Percentiles rank a stretch among this genome's conserved stretches.
These are phyloP conservation scores for Columba livia DNA, from an alignment of 2,113 vertebrate genomes.

Conservation along the genomic window DNA sequence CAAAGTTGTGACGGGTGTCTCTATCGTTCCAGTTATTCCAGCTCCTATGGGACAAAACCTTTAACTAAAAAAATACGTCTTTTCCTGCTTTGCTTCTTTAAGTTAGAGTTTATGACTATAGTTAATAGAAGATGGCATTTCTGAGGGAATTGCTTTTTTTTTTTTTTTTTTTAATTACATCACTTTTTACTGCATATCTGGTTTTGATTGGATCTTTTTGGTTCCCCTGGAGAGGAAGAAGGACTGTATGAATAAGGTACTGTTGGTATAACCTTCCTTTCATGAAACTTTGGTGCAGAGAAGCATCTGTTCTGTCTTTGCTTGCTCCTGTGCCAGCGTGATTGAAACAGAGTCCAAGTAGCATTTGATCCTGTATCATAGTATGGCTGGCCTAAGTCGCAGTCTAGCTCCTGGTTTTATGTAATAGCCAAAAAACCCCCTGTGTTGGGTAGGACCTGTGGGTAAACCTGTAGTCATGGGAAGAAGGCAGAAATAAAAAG, in stretches of 20 bases:
- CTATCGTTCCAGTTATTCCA: background rate
- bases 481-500: background rate
- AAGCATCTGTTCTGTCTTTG: background rate
- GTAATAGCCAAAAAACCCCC: background rate
- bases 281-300: background rate
- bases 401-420: background rate
- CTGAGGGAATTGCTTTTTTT: background rate
- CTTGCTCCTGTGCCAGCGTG: background rate
- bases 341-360: background rate
- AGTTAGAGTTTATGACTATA: background rate
- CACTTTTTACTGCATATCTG: background rate
- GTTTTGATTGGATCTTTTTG: background rate
- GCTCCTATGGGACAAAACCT: background rate
- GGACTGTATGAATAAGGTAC: background rate
- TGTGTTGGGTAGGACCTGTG: background rate
- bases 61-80: background rate
- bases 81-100: background rate
- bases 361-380: background rate
- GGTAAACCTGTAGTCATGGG: background rate
- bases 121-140: background rate
- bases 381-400: background rate
- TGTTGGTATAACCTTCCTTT: background rate
- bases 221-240: background rate
- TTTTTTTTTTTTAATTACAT: accelerated
- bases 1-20: background rate